Conservation (phyloP, 1,140 invertebrate species). For the Copidosoma floridanum region DNA sequence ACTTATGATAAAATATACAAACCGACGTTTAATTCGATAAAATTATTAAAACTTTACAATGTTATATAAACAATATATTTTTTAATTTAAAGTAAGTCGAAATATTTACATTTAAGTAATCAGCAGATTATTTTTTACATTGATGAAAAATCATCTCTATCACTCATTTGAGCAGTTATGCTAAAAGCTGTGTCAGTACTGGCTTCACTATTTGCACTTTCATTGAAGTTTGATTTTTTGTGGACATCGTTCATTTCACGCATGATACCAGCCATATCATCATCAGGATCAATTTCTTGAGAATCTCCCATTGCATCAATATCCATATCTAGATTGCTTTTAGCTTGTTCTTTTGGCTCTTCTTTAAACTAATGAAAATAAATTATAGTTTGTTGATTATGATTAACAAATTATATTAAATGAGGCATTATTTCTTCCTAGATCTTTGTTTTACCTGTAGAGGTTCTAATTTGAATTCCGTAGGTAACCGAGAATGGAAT, state of each 20-base stretch:
- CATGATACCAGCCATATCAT: slow-evolving; percentile 55
- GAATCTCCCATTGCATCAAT: slow-evolving; percentile 45
- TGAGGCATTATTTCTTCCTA: neutral
- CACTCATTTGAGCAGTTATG: slow-evolving; percentile 50
- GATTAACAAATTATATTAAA: neutral
- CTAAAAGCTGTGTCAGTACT: slow-evolving; percentile 55
- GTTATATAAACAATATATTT: too few species aligned
- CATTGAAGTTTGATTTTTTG: slow-evolving; percentile 46
- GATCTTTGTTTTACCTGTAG: slow-evolving; percentile 40
- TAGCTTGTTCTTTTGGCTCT: slow-evolving; percentile 25
- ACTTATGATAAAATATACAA: slow-evolving; percentile 11
- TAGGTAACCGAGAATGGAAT: slow-evolving; percentile 67
- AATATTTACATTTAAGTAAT: neutral
- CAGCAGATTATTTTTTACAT: slow-evolving; percentile 23
- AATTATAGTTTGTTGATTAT: slow-evolving; percentile 6
- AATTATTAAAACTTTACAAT: slow-evolving; percentile 13
- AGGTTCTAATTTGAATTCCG: slow-evolving; percentile 47
- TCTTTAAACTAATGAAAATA: slow-evolving; percentile 46
- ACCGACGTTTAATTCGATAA: neutral
- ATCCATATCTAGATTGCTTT: slow-evolving; percentile 41
- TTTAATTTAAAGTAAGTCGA: neutral
- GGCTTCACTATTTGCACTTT: slow-evolving; percentile 51
- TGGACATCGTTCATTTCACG: slow-evolving; percentile 53
- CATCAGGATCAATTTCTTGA: slow-evolving; percentile 54
- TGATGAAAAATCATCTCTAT: slow-evolving; percentile 47